phyloP scores from a whole-genome alignment of 2,113 vertebrate genomes.

The Xiphophorus couchianus region DNA sequence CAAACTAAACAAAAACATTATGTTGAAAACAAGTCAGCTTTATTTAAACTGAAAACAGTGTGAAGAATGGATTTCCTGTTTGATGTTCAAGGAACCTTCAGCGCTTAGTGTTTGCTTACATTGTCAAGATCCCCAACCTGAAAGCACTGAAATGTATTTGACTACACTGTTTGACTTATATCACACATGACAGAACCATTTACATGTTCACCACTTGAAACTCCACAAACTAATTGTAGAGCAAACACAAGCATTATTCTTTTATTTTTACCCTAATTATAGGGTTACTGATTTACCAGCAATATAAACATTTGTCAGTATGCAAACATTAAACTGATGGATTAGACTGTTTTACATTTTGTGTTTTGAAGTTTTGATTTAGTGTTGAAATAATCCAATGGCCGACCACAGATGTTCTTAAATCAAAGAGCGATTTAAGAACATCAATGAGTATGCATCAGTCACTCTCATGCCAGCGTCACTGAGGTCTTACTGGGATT shows the following conservation, averaged over 20 bases:
- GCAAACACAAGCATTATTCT: slow-evolving; percentile 31
- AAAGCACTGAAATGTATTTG: slow-evolving; percentile 33
- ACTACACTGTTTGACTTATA: slow-evolving; percentile 34
- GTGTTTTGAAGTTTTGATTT: slow-evolving; percentile 33
- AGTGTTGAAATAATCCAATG: slow-evolving; percentile 25
- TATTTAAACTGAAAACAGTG: slow-evolving; percentile 10
- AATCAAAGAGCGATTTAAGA: slow-evolving; percentile 13
- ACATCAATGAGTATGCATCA: not conserved
- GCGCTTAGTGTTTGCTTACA: slow-evolving; percentile 22
- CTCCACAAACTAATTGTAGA: slow-evolving; percentile 18
- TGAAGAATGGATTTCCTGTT: slow-evolving; percentile 3
- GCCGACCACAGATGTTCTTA: slow-evolving; percentile 1
- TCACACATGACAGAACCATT: slow-evolving; percentile 32
- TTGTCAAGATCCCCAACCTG: slow-evolving; percentile 10
- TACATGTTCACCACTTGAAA: slow-evolving; percentile 13
- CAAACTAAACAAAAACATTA: slow-evolving; percentile 2
- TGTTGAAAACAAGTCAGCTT: slow-evolving; percentile 14
- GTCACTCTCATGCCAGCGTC: not conserved
- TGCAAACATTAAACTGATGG: slow-evolving; percentile 20
- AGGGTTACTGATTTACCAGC: slow-evolving; percentile 53
- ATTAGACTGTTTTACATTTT: slow-evolving; percentile 21
- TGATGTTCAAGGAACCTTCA: slow-evolving; percentile 24
- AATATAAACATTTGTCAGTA: slow-evolving; percentile 28
- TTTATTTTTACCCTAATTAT: slow-evolving; percentile 24
- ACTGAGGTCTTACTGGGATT: not conserved